Percentiles rank a stretch among this genome's conserved stretches.
phyloP scores from a whole-genome alignment of 2,113 vertebrate species.

The Pomatorhinus ruficollis region DNA sequence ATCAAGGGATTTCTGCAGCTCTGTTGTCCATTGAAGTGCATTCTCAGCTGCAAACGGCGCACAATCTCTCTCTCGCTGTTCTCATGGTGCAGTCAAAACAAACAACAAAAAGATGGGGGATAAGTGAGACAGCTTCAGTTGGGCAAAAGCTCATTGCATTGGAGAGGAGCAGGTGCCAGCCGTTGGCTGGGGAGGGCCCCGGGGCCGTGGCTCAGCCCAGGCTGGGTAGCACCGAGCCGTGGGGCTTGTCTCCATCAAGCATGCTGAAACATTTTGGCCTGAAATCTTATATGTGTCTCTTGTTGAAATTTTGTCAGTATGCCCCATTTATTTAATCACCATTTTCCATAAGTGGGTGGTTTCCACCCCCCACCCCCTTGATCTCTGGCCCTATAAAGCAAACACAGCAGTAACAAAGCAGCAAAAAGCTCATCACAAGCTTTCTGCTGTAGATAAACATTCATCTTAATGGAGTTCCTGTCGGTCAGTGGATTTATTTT shows the following conservation, averaged over 20 bases:
- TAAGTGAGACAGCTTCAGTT: neutral
- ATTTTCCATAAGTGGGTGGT: neutral
- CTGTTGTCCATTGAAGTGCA: constrained; percentile 64
- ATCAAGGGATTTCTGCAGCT: constrained; percentile 31
- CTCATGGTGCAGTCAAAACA: neutral
- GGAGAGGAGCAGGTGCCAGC: neutral
- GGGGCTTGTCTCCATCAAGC: neutral
- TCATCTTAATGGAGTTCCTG: neutral
- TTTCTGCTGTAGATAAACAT: neutral
- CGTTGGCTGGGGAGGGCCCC: neutral
- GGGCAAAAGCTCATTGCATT: neutral
- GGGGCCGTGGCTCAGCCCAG: neutral
- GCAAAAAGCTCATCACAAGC: neutral
- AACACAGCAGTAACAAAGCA: neutral
- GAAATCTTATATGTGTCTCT: neutral
- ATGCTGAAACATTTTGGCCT: neutral
- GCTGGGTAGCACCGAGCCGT: fast-evolving
- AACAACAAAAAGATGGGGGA: neutral
- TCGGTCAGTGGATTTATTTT: constrained; percentile 10
- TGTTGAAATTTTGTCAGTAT: neutral
- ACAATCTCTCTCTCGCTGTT: constrained; percentile 56
- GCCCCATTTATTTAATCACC: neutral
- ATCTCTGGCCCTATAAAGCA: constrained; percentile 25
- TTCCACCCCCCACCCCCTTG: fast-evolving
- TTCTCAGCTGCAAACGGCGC: constrained; percentile 66